A percentile compares a stretch with the other conserved stretches of the same genome.
phyloP scores from a whole-genome alignment of 2,888 invertebrate species.

The Exocentrus adspersus region DNA sequence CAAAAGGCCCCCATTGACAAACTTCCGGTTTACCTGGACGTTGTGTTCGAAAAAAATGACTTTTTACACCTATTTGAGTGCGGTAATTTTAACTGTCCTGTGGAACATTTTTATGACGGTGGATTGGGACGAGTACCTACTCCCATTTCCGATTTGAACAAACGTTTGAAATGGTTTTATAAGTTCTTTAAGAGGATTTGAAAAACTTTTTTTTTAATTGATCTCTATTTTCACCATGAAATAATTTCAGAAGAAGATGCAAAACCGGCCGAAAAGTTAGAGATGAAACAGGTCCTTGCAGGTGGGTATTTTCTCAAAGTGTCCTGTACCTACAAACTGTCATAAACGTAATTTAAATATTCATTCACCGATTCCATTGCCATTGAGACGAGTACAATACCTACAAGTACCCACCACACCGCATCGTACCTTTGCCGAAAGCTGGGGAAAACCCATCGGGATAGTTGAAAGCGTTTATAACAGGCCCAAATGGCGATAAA shows the following conservation, averaged over 20 bases:
- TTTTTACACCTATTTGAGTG: conserved; percentile 33
- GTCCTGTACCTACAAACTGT: background rate
- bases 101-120: conserved; percentile 22
- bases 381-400: too few species aligned
- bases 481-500: too few species aligned
- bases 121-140: conserved; percentile 5
- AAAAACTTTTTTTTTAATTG: too few species aligned
- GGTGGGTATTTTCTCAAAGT: background rate
- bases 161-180: too few species aligned
- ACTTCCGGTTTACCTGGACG: conserved; percentile 44
- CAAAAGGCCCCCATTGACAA: conserved; percentile 41
- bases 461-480: background rate
- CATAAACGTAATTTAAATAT: too few species aligned
- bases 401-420: background rate
- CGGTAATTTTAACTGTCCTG: conserved; percentile 32
- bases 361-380: too few species aligned
- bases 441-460: conserved; percentile 4
- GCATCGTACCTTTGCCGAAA: background rate
- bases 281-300: too few species aligned
- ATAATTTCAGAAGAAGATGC: too few species aligned
- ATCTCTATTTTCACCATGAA: too few species aligned
- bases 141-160: conserved; percentile 26
- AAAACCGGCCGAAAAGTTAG: too few species aligned
- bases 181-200: too few species aligned
- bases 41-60: conserved; percentile 29